These are phyloP conservation scores for Gymnoscelis rufifasciata DNA, from an alignment of 2,888 invertebrate genomes.

Conservation along the genomic window DNA sequence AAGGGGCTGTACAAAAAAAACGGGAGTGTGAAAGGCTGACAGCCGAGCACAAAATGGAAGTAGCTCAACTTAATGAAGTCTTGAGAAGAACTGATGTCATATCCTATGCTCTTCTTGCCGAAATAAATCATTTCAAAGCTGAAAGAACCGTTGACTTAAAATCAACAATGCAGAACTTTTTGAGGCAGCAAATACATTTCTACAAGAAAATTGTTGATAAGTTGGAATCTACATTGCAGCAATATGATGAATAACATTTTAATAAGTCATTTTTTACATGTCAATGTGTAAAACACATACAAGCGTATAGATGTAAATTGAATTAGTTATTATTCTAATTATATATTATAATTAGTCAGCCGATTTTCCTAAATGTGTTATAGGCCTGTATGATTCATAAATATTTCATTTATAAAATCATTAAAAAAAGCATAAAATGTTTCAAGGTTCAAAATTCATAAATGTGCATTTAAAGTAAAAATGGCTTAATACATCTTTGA, in stretches of 20 bases:
- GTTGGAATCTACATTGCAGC: slow-evolving; percentile 79
- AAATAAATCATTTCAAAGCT: slow-evolving; percentile 94
- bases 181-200: slow-evolving; percentile 93
- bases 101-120: slow-evolving; percentile 95
- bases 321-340: not conserved
- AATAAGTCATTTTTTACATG: too few species aligned
- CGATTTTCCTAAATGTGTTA: too few species aligned
- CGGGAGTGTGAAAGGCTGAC: slow-evolving; percentile 91
- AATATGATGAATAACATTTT: slow-evolving; percentile 61
- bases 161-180: slow-evolving; percentile 89
- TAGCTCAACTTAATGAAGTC: slow-evolving; percentile 88
- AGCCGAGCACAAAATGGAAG: slow-evolving; percentile 90
- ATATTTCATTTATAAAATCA: too few species aligned
- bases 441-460: too few species aligned
- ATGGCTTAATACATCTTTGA: slow-evolving; percentile 20
- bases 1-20: slow-evolving; percentile 92
- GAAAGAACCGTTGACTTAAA: slow-evolving; percentile 93
- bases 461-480: not conserved
- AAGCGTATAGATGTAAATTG: not conserved
- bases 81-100: slow-evolving; percentile 92
- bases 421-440: too few species aligned
- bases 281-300: slow-evolving; percentile 21
- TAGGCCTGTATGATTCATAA: too few species aligned
- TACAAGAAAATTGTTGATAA: slow-evolving; percentile 90
- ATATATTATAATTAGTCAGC: too few species aligned